Percentiles rank a stretch among this genome's conserved stretches.
These are phyloP conservation scores for Apogon talboti DNA, from an alignment of 2,797 vertebrate genomes.

Conservation along the genomic window DNA sequence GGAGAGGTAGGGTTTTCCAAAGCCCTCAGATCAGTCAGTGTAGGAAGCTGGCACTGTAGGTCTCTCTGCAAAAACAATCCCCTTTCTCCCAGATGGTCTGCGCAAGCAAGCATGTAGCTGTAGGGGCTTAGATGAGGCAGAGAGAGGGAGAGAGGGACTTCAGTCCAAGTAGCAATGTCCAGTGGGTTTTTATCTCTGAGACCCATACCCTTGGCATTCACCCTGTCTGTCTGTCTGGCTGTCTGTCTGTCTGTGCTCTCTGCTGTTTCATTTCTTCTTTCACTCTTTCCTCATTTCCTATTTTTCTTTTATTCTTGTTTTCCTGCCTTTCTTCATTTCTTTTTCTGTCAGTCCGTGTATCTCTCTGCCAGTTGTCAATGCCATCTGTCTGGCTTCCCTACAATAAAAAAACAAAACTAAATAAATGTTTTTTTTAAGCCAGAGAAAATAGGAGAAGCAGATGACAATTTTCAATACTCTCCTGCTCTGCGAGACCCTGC, in stretches of 20 bases:
- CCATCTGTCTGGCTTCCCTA: constrained; percentile 52
- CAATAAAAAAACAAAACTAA: constrained; percentile 47
- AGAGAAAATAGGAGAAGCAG: constrained; percentile 27
- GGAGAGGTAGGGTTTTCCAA: constrained; percentile 38
- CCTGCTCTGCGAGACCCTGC: background rate
- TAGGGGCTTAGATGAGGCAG: constrained; percentile 41
- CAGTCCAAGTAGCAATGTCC: constrained; percentile 39
- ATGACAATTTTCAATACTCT: constrained; percentile 15
- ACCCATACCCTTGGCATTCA: constrained; percentile 38
- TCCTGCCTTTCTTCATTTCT: constrained; percentile 9
- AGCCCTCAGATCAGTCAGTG: constrained; percentile 47
- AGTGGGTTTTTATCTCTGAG: constrained; percentile 54
- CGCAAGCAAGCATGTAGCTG: constrained; percentile 40
- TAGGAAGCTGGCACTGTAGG: constrained; percentile 50
- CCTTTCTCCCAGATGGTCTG: constrained; percentile 57
- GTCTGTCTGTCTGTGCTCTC: constrained; percentile 2
- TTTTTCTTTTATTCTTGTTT: constrained; percentile 3
- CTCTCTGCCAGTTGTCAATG: constrained; percentile 39
- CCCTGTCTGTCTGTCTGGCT: constrained; percentile 17
- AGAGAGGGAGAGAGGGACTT: background rate
- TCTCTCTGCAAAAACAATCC: constrained; percentile 54
- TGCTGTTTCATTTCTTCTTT: background rate
- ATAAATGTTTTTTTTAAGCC: constrained; percentile 37
- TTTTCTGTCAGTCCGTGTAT: constrained; percentile 20
- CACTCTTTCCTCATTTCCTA: background rate